phyloP scores from a whole-genome alignment of 1,140 invertebrate genomes.

The Meloidogyne chitwoodi region DNA sequence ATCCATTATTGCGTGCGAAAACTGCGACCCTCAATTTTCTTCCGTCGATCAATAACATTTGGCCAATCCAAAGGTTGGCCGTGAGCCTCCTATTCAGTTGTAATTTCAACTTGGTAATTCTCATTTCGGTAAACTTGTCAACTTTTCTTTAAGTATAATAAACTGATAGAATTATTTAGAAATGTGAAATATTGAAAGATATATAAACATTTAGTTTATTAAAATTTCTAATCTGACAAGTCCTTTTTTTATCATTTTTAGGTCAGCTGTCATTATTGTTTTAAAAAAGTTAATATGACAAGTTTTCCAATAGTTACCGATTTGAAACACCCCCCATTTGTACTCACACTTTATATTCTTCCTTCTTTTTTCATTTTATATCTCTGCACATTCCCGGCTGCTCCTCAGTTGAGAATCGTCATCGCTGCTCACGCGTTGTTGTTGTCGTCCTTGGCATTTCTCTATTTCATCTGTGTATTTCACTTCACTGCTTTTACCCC shows the following conservation, averaged over 20 bases:
- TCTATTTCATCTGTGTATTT: background rate
- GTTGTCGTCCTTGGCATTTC: background rate
- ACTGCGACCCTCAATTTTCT: background rate
- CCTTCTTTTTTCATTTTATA: background rate
- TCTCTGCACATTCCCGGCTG: background rate
- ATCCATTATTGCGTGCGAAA: background rate
- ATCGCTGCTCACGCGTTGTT: background rate
- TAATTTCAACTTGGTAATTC: background rate
- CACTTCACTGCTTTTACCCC: background rate
- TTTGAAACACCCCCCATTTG: background rate
- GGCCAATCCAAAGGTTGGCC: background rate
- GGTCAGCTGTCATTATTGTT: background rate
- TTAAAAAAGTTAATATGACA: background rate
- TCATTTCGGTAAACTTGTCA: background rate
- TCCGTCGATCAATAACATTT: conserved; percentile 19
- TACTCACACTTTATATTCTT: background rate
- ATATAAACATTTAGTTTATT: background rate
- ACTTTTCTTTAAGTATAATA: background rate
- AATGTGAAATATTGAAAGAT: too few species aligned
- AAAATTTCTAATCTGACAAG: background rate
- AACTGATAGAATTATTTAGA: too few species aligned
- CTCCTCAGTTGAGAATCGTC: background rate
- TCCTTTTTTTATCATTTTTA: too few species aligned
- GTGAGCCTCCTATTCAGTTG: background rate
- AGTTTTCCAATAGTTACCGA: background rate